Conservation (phyloP, 2,113 vertebrate genomes). For the Platycercus adscitus region DNA sequence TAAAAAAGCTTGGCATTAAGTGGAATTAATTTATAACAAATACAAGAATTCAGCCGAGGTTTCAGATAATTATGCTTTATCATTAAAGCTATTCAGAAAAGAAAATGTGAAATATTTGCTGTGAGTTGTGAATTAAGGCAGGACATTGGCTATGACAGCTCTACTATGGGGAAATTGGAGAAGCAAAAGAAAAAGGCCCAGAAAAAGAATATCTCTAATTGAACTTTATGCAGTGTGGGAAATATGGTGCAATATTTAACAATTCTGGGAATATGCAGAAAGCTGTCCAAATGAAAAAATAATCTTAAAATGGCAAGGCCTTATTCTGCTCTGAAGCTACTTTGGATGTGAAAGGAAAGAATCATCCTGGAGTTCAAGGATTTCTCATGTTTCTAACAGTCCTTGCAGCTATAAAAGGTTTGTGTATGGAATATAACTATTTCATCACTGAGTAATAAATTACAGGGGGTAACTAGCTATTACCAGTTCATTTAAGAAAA, state of each 20-base stretch:
- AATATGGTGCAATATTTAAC: constrained; percentile 22
- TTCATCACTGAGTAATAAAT: constrained; percentile 2
- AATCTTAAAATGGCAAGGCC: background rate
- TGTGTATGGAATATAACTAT: constrained; percentile 14
- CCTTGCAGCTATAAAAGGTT: background rate
- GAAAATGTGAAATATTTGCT: background rate
- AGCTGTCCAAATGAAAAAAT: background rate
- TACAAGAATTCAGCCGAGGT: background rate
- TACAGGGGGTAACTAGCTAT: constrained; percentile 18
- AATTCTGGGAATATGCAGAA: constrained; percentile 45
- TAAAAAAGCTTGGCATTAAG: background rate
- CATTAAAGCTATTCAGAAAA: constrained; percentile 16
- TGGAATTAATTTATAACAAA: constrained; percentile 12
- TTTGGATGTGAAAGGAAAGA: background rate
- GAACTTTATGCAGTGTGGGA: constrained; percentile 10
- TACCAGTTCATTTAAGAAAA: constrained; percentile 43
- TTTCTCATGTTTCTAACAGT: background rate
- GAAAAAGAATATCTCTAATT: constrained; percentile 19
- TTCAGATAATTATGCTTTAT: constrained; percentile 2
- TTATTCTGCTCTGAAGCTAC: background rate
- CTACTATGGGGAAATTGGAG: constrained; percentile 24
- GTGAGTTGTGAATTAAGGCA: background rate
- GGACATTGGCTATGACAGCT: background rate
- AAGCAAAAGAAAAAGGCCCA: background rate
- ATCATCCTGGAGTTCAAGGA: background rate